Base-by-base conservation (phyloP, 2,888 invertebrate genomes). In the Apodemia mormo region DNA sequence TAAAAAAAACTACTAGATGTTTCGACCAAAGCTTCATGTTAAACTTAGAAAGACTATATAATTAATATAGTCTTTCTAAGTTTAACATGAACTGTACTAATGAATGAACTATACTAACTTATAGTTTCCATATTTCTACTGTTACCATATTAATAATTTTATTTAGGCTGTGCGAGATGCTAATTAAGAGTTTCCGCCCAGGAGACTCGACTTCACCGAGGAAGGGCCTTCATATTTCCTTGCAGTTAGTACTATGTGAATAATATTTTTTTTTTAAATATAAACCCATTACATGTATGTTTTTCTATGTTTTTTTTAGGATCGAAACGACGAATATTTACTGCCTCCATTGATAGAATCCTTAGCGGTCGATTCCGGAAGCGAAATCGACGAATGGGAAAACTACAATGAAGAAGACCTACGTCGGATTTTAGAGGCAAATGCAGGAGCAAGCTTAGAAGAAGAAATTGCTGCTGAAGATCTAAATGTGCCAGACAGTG, bases 271-370 rank as follows among this genome's bases (percentile, higher is more conserved):
- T 37, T 61, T 61, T 64, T 37, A 0, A 64, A 64, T 64, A 37
- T 64, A 64, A 64, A 33, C 56, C 56, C 56, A 56, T 56, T 56
- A 56, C 56, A 56, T 56, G 52, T 0, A 61, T 61, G 33, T 61
- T 33, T 10, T 64, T 12, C n/a, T 22, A 22, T 22, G 22, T 64
- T 56, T 64, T 12, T 64, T 64, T 40, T 22, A 65, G 40, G 9
- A 9, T n/a, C 65, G 65, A n/a, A n/a, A 65, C 22, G 37, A 40
- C 40, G 65, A 65, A 40, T 65, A 37, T 65, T 40, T 65, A 40
- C n/a, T 40, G n/a, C 65, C 40, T 65, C 40, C 40, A 40, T 65
- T 14, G n/a, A 40, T 22, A 65, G 40, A 65, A n/a, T 14, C 64
- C 8, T n/a, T 64, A 64, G 64, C 64, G 37, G 64, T 64, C 37